Conservation (phyloP, 2,888 invertebrate species). For the Leuctra nigra region DNA sequence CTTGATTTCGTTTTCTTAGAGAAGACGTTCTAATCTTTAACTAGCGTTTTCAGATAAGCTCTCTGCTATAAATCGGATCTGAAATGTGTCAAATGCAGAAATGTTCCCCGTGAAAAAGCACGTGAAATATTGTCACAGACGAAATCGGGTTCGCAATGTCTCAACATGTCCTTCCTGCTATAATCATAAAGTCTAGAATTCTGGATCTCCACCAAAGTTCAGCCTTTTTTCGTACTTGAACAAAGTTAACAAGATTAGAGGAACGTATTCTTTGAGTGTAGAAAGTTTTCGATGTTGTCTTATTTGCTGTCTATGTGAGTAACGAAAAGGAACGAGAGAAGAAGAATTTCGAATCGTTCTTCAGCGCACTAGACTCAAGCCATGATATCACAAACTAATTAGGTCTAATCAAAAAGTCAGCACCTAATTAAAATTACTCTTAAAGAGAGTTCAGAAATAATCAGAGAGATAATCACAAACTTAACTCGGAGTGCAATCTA, state of each 20-base stretch:
- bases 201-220: constrained; percentile 2
- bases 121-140: background rate
- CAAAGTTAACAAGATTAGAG: constrained; percentile 16
- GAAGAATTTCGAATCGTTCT: too few species aligned
- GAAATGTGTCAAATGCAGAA: background rate
- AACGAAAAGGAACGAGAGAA: too few species aligned
- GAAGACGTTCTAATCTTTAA: too few species aligned
- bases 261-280: constrained; percentile 9
- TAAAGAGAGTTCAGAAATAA: background rate
- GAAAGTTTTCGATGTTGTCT: constrained; percentile 4
- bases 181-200: background rate
- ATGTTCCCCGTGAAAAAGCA: constrained; percentile 4
- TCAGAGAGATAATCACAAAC: background rate
- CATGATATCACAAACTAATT: too few species aligned
- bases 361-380: too few species aligned
- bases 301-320: background rate
- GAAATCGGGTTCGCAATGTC: background rate
- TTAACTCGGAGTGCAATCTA: too few species aligned
- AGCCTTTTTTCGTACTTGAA: background rate
- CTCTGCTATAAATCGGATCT: constrained; percentile 4
- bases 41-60: too few species aligned
- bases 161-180: background rate
- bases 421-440: background rate
- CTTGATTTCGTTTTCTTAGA: too few species aligned
- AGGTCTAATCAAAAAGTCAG: background rate